Conservation (phyloP, 2,888 invertebrate species). For the Eretmocerus hayati region DNA sequence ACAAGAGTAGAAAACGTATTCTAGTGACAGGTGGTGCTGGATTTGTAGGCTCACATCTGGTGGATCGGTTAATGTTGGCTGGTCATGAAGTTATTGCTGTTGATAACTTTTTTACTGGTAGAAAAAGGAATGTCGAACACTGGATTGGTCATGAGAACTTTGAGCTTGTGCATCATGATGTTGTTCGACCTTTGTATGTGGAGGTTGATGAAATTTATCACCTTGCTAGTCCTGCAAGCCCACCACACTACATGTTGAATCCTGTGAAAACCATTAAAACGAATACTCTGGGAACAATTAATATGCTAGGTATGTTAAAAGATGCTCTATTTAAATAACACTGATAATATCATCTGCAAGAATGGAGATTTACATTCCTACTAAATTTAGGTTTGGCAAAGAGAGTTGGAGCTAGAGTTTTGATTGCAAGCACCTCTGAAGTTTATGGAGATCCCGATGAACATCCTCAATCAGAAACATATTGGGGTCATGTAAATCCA, state of each 20-base stretch:
- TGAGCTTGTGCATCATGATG: slow-evolving; percentile 97
- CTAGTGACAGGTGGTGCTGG: slow-evolving; percentile 96
- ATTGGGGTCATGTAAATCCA: slow-evolving; percentile 99
- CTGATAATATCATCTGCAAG: too few species aligned
- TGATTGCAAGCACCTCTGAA: slow-evolving; percentile 97
- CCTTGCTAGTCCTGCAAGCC: slow-evolving; percentile 96
- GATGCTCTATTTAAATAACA: not conserved
- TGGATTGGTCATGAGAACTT: slow-evolving; percentile 99
- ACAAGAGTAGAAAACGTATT: slow-evolving; percentile 86
- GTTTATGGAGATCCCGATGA: slow-evolving; percentile 98
- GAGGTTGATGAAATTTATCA: slow-evolving; percentile 99
- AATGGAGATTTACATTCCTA: too few species aligned
- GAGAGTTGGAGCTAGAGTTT: slow-evolving; percentile 82
- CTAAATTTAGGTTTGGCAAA: slow-evolving; percentile 78
- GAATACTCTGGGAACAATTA: slow-evolving; percentile 93
- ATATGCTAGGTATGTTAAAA: slow-evolving; percentile 75
- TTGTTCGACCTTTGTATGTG: slow-evolving; percentile 93
- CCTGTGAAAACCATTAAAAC: slow-evolving; percentile 99
- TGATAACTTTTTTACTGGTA: slow-evolving; percentile 97
- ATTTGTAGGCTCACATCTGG: slow-evolving; percentile 98
- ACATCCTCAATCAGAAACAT: slow-evolving; percentile 95
- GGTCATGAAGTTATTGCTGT: slow-evolving; percentile 96
- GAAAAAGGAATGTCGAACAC: slow-evolving; percentile 94
- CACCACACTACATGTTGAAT: slow-evolving; percentile 99
- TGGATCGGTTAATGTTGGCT: slow-evolving; percentile 88